Base-by-base conservation (phyloP, 2,113 vertebrate species). In the Talpa occidentalis region DNA sequence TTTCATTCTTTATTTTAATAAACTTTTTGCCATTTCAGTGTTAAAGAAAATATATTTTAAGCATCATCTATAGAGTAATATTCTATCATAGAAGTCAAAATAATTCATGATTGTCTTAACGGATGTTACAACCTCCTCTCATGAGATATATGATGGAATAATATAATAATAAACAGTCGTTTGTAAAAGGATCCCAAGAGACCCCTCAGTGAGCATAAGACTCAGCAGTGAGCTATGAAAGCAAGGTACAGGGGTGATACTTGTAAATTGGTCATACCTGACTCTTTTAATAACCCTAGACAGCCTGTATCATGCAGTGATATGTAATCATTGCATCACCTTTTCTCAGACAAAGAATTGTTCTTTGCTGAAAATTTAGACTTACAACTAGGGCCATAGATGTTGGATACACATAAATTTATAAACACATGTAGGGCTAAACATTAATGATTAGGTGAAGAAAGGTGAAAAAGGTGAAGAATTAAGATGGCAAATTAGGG, bases 301-400 rank as follows among this genome's bases (percentile, higher is more conserved):
- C 91, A 94, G 78, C 94, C 92, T 47, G 88, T 49, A 40, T 93
- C 96, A 98, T 96, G 97, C 80, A 95, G 94, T 21, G 93, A 97
- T 93, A 62, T 64, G 96, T 92, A 96, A 95, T 67, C 16, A 81
- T 98, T 98, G 98, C 98, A 98, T 98, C 98, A 98, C 88, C 94
- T 97, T 84, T 94, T 96, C 82, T 73, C 92, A 97, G 84, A 97
- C 97, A 96, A 97, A 97, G 97, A 97, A 90, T 44, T 12, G 0
- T 49, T 81, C 64, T 89, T n/a, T 37, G 12, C 7, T 56, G 0
- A 44, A 94, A 92, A 37, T 54, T 62, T 2, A 40, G 59, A 86
- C 42, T 5, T 35, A 70, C 56, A 88, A 0, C 3, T 83, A 32
- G 79, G 52, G 88, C 10, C 14, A 10, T 44, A 19, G 47, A 16